Conservation (phyloP, 2,797 vertebrate genomes). For the Tarsius wallacei region DNA sequence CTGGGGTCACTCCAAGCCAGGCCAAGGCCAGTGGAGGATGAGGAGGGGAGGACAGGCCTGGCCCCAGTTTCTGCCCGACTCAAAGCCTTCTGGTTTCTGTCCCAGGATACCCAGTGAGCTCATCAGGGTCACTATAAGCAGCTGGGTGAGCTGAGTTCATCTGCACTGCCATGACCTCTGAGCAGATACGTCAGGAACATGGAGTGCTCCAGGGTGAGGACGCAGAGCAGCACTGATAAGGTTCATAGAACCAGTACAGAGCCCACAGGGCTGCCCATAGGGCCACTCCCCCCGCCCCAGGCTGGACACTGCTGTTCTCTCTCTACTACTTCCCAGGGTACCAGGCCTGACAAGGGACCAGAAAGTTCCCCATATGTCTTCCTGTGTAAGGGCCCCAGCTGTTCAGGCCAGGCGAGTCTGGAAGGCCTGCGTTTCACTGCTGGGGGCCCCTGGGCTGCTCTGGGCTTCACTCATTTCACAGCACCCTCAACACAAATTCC, state of each 20-base stretch:
- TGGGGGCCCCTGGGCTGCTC: neutral
- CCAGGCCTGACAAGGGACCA: neutral
- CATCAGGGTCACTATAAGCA: neutral
- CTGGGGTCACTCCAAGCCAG: neutral
- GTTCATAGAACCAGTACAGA: neutral
- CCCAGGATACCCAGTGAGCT: neutral
- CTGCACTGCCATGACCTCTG: neutral
- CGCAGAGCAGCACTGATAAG: conserved; percentile 42
- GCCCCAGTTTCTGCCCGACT: neutral
- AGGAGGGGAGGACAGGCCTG: neutral
- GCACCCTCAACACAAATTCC: neutral
- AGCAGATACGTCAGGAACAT: neutral
- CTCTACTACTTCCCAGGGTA: neutral
- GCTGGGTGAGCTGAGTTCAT: neutral
- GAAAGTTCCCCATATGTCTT: neutral
- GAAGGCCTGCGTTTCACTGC: neutral
- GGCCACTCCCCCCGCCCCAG: neutral
- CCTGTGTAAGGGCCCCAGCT: neutral
- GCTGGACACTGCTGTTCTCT: neutral
- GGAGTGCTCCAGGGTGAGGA: neutral
- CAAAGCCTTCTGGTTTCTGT: conserved; percentile 49
- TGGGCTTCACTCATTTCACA: neutral
- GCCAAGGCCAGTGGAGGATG: neutral
- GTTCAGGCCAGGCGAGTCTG: neutral
- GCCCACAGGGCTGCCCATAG: neutral